Percentiles rank a stretch among this genome's conserved stretches.
These are phyloP conservation scores for Rallus limicola DNA, from an alignment of 2,113 vertebrate genomes.

Conservation along the genomic window DNA sequence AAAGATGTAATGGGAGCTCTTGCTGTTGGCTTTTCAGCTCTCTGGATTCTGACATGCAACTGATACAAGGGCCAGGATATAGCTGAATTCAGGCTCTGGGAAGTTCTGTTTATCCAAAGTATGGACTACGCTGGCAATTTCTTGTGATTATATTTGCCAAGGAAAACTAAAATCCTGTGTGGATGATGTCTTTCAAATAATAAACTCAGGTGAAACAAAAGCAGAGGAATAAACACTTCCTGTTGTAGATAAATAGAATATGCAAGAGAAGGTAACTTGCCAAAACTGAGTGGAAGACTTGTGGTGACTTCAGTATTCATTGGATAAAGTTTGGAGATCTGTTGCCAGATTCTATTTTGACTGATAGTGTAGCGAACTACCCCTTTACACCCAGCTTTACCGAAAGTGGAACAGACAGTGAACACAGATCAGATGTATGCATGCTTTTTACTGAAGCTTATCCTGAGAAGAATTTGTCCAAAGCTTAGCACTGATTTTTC, in stretches of 20 bases:
- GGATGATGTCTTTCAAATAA: background rate
- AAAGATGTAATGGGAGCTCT: background rate
- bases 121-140: background rate
- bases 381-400: background rate
- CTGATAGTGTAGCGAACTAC: rapidly evolving
- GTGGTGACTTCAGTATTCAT: background rate
- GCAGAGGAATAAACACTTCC: background rate
- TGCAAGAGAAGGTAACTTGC: background rate
- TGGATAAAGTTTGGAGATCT: background rate
- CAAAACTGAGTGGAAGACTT: background rate
- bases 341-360: background rate
- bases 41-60: background rate
- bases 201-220: background rate
- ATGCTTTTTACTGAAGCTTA: background rate
- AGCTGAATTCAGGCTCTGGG: background rate
- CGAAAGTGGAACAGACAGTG: background rate
- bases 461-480: background rate
- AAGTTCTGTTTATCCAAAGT: background rate
- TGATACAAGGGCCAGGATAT: background rate
- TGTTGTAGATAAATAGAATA: background rate
- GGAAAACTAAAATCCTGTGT: background rate
- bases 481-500: background rate
- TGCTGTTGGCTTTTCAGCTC: background rate
- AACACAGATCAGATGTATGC: rapidly evolving
- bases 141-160: background rate